Base-by-base conservation (phyloP, 2,888 invertebrate genomes). In the Frankliniella intonsa region DNA sequence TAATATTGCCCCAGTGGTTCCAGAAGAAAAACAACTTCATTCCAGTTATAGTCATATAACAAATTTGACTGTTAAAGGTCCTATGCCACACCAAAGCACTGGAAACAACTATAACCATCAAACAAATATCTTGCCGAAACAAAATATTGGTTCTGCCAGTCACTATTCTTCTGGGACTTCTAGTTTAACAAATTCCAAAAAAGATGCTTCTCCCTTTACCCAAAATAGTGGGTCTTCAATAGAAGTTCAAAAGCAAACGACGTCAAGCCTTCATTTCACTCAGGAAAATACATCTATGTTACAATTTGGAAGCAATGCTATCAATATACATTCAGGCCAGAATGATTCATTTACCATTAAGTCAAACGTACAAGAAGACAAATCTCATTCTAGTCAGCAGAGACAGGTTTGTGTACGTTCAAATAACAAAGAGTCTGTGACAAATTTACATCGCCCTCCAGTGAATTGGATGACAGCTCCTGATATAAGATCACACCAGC, bases 381-480 rank as follows among this genome's bases (percentile, higher is more conserved):
- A 76, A 76, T 22, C 69, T 9, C 69, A 76, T 1, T 62, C 62
- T 19, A 62, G 62, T 14, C 62, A 62, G n/a, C 62, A 62, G n/a
- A 62, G 62, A 14, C 69, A 76, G 25, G 22, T 25, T 22, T 76
- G 69, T 76, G 25, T 2, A 22, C 69, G 69, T 2, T 76, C 69
- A 76, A 76, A 22, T 22, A 76, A 76, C 25, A 76, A 76, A 22
- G 69, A 76, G 69, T 22, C 69, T 12, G 69, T 76, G 12, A 12
- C 69, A 76, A 76, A 76, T 76, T 76, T 76, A 65, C 76, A 65
- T 19, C 83, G 89, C 84, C 88, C 90, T 8, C 90, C 91, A 0
- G 90, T 91, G 0, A 92, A 92, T 85, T 91, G 91, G 91, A 92
- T 92, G 91, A 91, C 91, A 85, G 89, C 91, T 0, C 90, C 91